phyloP scores from a whole-genome alignment of 2,113 vertebrate genomes.

The Saguinus imperator region DNA sequence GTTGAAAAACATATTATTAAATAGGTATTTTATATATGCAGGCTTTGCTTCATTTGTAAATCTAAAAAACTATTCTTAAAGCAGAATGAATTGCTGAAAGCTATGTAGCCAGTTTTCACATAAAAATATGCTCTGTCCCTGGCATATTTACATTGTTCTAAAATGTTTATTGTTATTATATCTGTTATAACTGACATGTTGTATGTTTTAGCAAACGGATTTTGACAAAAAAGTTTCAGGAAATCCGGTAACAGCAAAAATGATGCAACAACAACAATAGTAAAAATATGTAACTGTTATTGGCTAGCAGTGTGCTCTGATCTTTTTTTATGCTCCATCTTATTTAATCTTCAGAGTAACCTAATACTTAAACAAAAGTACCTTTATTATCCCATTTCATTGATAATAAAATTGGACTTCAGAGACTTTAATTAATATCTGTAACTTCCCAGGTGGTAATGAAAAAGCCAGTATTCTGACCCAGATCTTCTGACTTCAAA shows the following conservation, averaged over 20 bases:
- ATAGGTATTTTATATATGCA: not conserved
- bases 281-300: not conserved
- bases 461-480: not conserved
- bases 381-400: not conserved
- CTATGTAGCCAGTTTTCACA: not conserved
- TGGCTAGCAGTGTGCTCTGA: not conserved
- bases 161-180: not conserved
- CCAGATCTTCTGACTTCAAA: not conserved
- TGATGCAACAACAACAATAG: not conserved
- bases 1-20: conserved; percentile 39
- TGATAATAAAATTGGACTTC: not conserved
- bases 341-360: conserved; percentile 1
- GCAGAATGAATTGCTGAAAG: conserved; percentile 34
- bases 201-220: not conserved
- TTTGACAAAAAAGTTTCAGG: not conserved
- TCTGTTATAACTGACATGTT: not conserved
- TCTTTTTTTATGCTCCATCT: not conserved
- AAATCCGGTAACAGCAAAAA: not conserved
- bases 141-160: not conserved
- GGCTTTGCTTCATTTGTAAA: not conserved
- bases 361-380: not conserved
- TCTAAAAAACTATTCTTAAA: conserved; percentile 20
- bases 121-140: not conserved
- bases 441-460: not conserved
- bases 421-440: not conserved